Conservation (phyloP, 1,140 invertebrate genomes). For the Mactra quadrangularis region DNA sequence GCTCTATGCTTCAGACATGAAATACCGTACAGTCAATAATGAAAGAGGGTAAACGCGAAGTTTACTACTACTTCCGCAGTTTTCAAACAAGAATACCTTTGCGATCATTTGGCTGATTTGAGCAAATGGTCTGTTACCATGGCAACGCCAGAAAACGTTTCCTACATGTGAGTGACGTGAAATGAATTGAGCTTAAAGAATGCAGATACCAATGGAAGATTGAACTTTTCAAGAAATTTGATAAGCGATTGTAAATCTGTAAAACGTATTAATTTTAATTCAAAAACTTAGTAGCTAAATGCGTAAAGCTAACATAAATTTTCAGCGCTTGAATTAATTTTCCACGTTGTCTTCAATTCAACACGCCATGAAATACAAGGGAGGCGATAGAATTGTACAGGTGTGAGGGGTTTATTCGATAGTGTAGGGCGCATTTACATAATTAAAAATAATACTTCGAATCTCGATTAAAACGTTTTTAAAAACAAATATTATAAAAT, state of each 20-base stretch:
- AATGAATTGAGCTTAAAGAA: slow-evolving; percentile 40
- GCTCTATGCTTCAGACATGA: too few relatives aligned
- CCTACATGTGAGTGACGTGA: slow-evolving; percentile 51
- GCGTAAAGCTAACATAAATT: too few relatives aligned
- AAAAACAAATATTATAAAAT: too few relatives aligned
- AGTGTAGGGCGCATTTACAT: too few relatives aligned
- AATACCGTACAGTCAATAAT: slow-evolving; percentile 20
- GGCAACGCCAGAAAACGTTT: slow-evolving; percentile 56
- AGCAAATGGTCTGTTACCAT: slow-evolving; percentile 58
- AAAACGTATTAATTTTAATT: not conserved
- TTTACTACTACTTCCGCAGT: slow-evolving; percentile 61
- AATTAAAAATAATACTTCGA: too few relatives aligned
- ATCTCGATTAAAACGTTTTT: too few relatives aligned
- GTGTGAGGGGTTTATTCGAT: too few relatives aligned
- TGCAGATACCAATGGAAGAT: not conserved
- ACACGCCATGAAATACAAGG: too few relatives aligned
- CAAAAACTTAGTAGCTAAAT: too few relatives aligned
- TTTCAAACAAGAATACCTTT: slow-evolving; percentile 60
- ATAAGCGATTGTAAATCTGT: slow-evolving; percentile 17
- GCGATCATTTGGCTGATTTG: slow-evolving; percentile 52
- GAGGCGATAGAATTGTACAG: too few relatives aligned
- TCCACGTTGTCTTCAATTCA: too few relatives aligned
- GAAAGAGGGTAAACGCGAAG: slow-evolving; percentile 3
- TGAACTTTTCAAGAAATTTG: not conserved
- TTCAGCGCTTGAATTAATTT: too few relatives aligned